Percentiles rank a stretch among this genome's conserved stretches.
Evolutionary conservation across 53 echinoderm and acorn worm genomes (phyloP).

Genomic region (Crossaster papposus): DNA sequence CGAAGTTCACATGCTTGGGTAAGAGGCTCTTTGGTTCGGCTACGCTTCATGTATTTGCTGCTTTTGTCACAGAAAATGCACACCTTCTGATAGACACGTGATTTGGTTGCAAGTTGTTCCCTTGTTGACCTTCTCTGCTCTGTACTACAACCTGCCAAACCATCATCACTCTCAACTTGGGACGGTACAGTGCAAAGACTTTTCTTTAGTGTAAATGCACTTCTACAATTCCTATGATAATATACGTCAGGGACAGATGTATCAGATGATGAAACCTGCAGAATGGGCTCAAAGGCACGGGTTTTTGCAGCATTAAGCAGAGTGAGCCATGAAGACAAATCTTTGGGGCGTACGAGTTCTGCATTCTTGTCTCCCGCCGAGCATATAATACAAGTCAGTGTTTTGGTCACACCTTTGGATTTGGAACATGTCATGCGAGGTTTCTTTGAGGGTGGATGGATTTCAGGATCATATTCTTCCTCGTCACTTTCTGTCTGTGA

Average conservation of each 20-base stretch:
- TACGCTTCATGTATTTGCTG: constrained; percentile 54
- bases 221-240: constrained; percentile 37
- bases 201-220: constrained; percentile 33
- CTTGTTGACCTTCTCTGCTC: constrained; percentile 20
- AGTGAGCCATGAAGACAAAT: not conserved
- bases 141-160: not conserved
- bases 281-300: not conserved
- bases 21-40: constrained; percentile 44
- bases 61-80: constrained; percentile 59
- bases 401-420: too few relatives aligned
- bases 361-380: too few relatives aligned
- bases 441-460: too few relatives aligned
- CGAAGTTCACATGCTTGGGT: constrained; percentile 47
- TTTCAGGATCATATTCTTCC: too few relatives aligned
- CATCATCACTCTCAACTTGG: not conserved
- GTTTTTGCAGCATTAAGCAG: not conserved
- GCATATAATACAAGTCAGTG: too few relatives aligned
- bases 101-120: not conserved
- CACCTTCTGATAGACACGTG: constrained; percentile 40
- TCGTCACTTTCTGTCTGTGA: too few relatives aligned
- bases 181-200: not conserved
- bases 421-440: too few relatives aligned
- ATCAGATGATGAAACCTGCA: constrained; percentile 11
- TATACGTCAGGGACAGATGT: not conserved
- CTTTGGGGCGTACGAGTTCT: too few relatives aligned